Base-by-base conservation (phyloP, 2,888 invertebrate species). In the Phengaris arion region DNA sequence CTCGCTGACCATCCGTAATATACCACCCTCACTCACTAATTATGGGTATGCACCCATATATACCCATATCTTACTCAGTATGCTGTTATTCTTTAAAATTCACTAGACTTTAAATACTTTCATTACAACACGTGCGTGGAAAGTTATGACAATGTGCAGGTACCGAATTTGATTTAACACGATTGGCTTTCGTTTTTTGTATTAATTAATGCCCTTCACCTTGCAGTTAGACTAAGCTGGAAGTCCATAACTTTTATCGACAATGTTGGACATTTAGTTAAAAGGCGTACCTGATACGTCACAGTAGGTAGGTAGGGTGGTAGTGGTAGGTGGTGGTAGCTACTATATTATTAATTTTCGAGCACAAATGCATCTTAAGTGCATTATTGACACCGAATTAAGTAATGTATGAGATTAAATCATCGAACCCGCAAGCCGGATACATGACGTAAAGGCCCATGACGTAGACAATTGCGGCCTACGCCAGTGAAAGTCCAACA, bases 341-440 rank as follows among this genome's bases (percentile, higher is more conserved):
- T 35, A 35, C 35, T 35, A 35, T 35, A 35, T 35, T 35, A 35
- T 35, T 35, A 35, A 35, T 35, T 35, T 35, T 35, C 2, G 3
- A 35, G 35, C 2, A 3, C 35, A 35, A 35, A 35, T 35, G 59
- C 59, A 64, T 57, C 15, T 15, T 15, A 57, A 64, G 22, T 64
- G 64, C 35, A 68, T 22, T 46, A 68, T n/a, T 15, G 48, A 48
- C 15, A 48, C 68, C 12, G 6, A 35, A 64, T 64, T 64, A 74
- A 51, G 75, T 69, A 55, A 51, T n/a, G 64, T 68, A 68, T 75
- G 74, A 74, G 51, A 70, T 68, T 68, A 79, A 87, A 88, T 86
- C 87, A 89, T 86, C 84, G 87, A 85, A 87, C 88, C 83, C 83
- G 52, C 88, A 85, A 87, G 85, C 85, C 89, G 89, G 89, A 90